Evolutionary conservation across 2,113 vertebrate species (phyloP).

Genomic region (Dicerorhinus sumatrensis): DNA sequence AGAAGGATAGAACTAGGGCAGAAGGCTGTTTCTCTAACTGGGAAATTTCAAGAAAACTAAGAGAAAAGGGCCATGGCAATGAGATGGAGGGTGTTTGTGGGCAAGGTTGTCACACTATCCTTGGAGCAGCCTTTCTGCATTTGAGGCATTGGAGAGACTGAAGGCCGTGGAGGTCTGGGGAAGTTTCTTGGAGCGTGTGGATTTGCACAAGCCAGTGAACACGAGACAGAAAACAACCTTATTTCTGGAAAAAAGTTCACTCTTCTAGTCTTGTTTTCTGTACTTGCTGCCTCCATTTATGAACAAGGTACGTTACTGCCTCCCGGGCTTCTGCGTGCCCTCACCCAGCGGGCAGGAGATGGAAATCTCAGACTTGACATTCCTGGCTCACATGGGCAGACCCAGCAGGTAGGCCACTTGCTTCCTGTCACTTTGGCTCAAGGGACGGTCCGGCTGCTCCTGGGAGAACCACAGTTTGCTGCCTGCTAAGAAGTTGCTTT

Average conservation of each 20-base stretch:
- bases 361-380: background rate
- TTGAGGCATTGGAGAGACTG: background rate
- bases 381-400: background rate
- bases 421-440: background rate
- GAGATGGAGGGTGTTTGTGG: background rate
- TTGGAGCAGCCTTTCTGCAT: background rate
- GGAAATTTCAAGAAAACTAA: background rate
- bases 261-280: constrained; percentile 28
- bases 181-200: background rate
- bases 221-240: background rate
- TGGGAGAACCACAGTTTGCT: background rate
- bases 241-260: constrained; percentile 17
- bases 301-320: background rate
- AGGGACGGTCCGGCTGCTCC: background rate
- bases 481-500: background rate
- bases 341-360: background rate
- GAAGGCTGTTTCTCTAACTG: background rate
- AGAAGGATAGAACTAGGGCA: background rate
- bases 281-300: background rate
- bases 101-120: background rate
- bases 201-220: background rate
- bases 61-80: background rate
- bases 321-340: background rate
- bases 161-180: background rate
- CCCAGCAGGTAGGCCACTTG: background rate